Base-by-base conservation (phyloP, 2,797 vertebrate species). In the Amblyopsis hoosieri region DNA sequence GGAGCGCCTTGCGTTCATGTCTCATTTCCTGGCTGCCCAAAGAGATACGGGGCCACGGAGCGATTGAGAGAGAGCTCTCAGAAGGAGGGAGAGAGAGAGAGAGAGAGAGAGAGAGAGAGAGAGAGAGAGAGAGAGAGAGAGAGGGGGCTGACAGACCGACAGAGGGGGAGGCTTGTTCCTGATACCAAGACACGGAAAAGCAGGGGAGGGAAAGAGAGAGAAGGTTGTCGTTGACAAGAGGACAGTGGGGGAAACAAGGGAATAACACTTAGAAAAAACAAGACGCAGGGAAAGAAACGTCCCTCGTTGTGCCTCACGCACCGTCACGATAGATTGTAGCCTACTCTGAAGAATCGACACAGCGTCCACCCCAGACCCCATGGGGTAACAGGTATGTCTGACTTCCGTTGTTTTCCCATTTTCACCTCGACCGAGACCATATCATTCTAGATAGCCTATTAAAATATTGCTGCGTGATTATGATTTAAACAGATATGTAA, bases 361-460 rank as follows among this genome's bases (percentile, higher is more conserved):
- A 82, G 81, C 89, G 84, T 86, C 84, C 85, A 82, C 78, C 89
- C 81, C 85, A 90, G 90, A 92, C 88, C 90, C 91, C 91, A 93
- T 94, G 94, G 94, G 93, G 93, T 94, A 94, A 94, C 94, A 94
- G 93, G 94, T 94, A 94, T 81, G 93, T 86, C 88, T 83, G 75
- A 83, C 86, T 88, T 85, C 84, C 85, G 69, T 54, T 37, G 71
- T n/a, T 54, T 52, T 23, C 13, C 72, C 46, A 48, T 59, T 45
- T 59, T 71, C 42, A 45, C 65, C 14, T 37, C 33, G 33, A 37
- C 33, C 33, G 33, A 37, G 33, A 37, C 33, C 7, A 37, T 37
- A 4, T 37, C 4, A 37, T 37, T 37, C 33, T 37, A 37, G 33
- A 37, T 37, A 37, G 33, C 33, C 33, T 37, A 37, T 37, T 37